Evolutionary conservation across 1,140 invertebrate genomes (phyloP).

Genomic region (Calephelis virginiensis): DNA sequence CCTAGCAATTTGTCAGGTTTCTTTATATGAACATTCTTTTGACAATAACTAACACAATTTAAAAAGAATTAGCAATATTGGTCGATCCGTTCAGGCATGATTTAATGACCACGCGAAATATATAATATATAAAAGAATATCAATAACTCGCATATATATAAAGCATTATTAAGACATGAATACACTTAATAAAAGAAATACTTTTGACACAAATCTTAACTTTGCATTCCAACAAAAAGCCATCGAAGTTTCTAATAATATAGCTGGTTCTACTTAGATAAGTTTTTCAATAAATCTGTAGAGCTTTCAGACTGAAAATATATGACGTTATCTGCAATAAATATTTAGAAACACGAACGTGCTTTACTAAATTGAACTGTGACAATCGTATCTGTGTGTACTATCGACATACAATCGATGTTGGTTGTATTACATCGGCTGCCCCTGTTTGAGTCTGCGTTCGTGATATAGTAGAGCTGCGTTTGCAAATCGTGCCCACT

Average conservation of each 20-base stretch:
- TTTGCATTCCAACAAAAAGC: conserved; percentile 15
- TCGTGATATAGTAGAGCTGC: conserved; percentile 32
- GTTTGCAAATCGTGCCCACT: conserved; percentile 23
- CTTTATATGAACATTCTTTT: too few relatives aligned
- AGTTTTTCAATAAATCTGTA: conserved; percentile 16
- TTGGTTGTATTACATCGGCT: conserved; percentile 33
- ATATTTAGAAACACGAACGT: conserved; percentile 23
- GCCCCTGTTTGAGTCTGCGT: conserved; percentile 38
- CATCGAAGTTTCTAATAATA: conserved; percentile 13
- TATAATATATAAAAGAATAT: background rate
- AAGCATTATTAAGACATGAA: too few relatives aligned
- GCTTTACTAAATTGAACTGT: conserved; percentile 45
- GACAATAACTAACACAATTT: too few relatives aligned
- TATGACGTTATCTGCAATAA: conserved; percentile 17
- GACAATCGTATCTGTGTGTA: conserved; percentile 44
- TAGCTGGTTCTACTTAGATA: conserved; percentile 13
- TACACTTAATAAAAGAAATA: conserved; percentile 7
- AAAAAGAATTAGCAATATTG: too few relatives aligned
- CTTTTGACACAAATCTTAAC: conserved; percentile 3
- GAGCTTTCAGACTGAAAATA: conserved; percentile 18
- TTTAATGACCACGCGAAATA: too few relatives aligned
- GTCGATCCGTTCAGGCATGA: too few relatives aligned
- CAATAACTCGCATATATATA: too few relatives aligned
- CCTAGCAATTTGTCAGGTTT: too few relatives aligned
- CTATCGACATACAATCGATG: conserved; percentile 33